These are phyloP conservation scores for Aporophyla lueneburgensis DNA, from an alignment of 2,888 invertebrate species.

Conservation along the genomic window DNA sequence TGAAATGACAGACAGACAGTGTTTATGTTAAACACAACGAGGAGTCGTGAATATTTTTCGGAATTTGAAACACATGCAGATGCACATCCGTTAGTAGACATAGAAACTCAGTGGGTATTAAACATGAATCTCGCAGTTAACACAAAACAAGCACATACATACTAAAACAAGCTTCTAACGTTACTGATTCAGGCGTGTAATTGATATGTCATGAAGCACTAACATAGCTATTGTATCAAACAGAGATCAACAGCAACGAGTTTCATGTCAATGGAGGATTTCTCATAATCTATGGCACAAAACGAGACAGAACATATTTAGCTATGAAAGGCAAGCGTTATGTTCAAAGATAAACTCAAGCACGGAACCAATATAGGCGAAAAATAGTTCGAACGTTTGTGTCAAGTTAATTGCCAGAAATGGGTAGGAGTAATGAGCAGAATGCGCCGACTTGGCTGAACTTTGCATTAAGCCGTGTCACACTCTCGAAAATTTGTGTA, in stretches of 20 bases:
- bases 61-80: not conserved
- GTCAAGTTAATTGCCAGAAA: slow-evolving; percentile 47
- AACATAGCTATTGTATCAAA: slow-evolving; percentile 18
- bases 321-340: not conserved
- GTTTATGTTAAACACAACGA: not conserved
- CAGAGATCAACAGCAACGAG: slow-evolving; percentile 3
- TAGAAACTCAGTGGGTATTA: not conserved
- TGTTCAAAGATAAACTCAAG: slow-evolving; percentile 15
- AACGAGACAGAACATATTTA: not conserved
- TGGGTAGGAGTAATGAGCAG: slow-evolving; percentile 39
- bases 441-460: slow-evolving; percentile 42
- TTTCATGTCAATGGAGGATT: slow-evolving; percentile 15
- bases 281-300: slow-evolving; percentile 6
- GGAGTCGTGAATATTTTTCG: not conserved
- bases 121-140: not conserved
- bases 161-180: not conserved
- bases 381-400: slow-evolving; percentile 31
- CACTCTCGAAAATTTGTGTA: slow-evolving; percentile 59
- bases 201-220: slow-evolving; percentile 23
- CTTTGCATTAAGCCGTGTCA: slow-evolving; percentile 45
- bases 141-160: too few species aligned
- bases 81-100: not conserved
- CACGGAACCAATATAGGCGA: slow-evolving; percentile 12
- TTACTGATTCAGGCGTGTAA: slow-evolving; percentile 14
- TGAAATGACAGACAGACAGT: not conserved